Evolutionary conservation across 2,797 vertebrate genomes (phyloP), one percentile per base, ranked within the genome.

Genomic region (Spatula clypeata): DNA sequence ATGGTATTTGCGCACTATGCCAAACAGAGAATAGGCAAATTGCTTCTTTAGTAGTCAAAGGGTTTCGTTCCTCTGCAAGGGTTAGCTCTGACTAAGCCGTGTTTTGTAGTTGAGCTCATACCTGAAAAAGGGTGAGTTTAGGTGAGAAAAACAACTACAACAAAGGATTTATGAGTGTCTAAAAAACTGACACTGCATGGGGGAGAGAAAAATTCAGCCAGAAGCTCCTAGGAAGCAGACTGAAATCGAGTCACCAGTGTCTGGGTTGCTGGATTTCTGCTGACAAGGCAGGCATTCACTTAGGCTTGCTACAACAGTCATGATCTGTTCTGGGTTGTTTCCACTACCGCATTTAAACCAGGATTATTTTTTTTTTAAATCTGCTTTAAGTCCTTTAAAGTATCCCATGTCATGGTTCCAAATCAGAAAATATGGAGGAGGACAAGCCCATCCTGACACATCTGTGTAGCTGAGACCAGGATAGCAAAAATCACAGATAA

Each of bases 1-100:
- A 2, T 1, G 1, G 29, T 55, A 16, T 90, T 73, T 69, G 11
- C 4, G 16, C 1, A 0, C 40, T 13, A 2, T n/a, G 26, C 66
- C 73, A 51, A 57, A 79, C 67, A 36, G 5, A 13, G 55, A 77
- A 6, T 19, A 21, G 20, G 23, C 26, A 80, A n/a, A 36, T 54
- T n/a, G 19, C 11, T 36, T 24, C 9, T 16, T 75, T 20, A 17
- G 47, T 29, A 49, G 24, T 8, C 32, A 44, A 36, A 60, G 36
- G 9, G 6, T 21, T n/a, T 92, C 65, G 13, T 45, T 62, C 34
- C 27, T 49, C 36, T 83, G 31, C 5, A 66, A 23, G 13, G 17
- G 13, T 69, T 75, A 32, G 27, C 54, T 82, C 49, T 76, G 40
- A 36, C 44, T 72, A 42, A 76, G 29, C 26, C 0, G 0, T 20